phyloP scores from a whole-genome alignment of 2,113 vertebrate genomes.

The Percina caprodes region DNA sequence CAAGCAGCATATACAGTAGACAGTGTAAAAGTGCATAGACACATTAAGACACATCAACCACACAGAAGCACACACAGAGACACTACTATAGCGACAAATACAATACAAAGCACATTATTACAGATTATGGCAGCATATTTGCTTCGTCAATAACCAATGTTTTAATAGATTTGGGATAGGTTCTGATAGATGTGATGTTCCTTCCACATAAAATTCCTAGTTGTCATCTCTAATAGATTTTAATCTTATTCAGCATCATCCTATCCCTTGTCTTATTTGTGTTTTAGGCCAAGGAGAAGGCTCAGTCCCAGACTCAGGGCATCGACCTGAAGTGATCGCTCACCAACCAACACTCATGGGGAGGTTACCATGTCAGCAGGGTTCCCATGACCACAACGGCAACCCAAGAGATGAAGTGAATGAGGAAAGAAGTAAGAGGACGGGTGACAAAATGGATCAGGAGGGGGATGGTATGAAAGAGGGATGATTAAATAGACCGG shows the following conservation, averaged over 20 bases:
- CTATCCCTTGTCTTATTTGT: not conserved
- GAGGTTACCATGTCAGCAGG: conserved; percentile 3
- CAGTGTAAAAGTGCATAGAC: no score
- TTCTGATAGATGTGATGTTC: no score
- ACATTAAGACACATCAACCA: no score
- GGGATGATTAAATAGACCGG: not conserved
- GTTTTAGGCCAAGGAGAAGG: conserved; percentile 71
- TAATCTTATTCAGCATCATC: not conserved
- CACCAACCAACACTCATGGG: not conserved
- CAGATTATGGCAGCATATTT: no score
- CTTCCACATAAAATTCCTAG: not conserved
- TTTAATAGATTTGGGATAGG: no score
- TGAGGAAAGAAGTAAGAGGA: conserved; percentile 25
- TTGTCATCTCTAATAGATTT: not conserved
- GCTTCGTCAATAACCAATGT: no score
- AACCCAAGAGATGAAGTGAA: conserved; percentile 9
- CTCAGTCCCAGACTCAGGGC: conserved; percentile 52
- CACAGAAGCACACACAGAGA: no score
- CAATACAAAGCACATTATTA: no score
- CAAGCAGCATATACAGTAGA: no score
- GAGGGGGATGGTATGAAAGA: not conserved
- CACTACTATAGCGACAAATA: no score
- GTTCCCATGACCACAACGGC: not conserved
- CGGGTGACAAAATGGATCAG: not conserved
- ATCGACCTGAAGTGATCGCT: conserved; percentile 76